phyloP scores from a whole-genome alignment of 2,888 invertebrate genomes.

The Noctua comes region DNA sequence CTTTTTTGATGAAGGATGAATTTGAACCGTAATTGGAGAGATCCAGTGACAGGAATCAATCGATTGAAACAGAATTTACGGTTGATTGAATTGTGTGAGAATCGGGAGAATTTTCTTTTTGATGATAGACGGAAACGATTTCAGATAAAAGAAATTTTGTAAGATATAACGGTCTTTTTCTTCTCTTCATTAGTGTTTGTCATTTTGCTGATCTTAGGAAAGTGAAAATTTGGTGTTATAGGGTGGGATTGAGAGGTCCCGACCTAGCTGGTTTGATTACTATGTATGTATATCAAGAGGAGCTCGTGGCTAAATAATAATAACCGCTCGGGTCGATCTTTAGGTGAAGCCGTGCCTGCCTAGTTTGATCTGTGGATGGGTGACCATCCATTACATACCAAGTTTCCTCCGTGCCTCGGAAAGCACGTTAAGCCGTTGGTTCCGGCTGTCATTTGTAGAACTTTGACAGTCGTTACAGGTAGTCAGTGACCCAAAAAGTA shows the following conservation, averaged over 20 bases:
- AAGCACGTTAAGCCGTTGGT: no score
- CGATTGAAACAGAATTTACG: conserved; percentile 19
- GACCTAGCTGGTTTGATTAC: not conserved
- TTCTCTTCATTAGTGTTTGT: not conserved
- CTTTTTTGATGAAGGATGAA: conserved; percentile 51
- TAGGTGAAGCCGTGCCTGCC: no score
- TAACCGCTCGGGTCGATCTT: no score
- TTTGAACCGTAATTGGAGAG: conserved; percentile 50
- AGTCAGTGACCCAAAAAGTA: no score
- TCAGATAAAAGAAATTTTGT: not conserved
- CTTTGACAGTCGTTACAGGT: no score
- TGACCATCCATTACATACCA: no score
- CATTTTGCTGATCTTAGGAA: not conserved
- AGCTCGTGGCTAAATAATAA: no score
- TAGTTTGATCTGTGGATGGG: no score
- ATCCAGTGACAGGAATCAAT: conserved; percentile 21
- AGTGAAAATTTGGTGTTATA: not conserved
- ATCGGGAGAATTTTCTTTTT: conserved; percentile 38
- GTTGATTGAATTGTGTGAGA: conserved; percentile 31
- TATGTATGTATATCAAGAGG: not conserved
- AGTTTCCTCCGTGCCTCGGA: no score
- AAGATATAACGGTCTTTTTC: not conserved
- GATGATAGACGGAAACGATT: conserved; percentile 1
- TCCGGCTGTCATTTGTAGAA: no score
- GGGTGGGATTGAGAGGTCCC: not conserved